These are phyloP conservation scores for Didymodactylos carnosus DNA, from an alignment of 2,888 invertebrate genomes.

Conservation along the genomic window DNA sequence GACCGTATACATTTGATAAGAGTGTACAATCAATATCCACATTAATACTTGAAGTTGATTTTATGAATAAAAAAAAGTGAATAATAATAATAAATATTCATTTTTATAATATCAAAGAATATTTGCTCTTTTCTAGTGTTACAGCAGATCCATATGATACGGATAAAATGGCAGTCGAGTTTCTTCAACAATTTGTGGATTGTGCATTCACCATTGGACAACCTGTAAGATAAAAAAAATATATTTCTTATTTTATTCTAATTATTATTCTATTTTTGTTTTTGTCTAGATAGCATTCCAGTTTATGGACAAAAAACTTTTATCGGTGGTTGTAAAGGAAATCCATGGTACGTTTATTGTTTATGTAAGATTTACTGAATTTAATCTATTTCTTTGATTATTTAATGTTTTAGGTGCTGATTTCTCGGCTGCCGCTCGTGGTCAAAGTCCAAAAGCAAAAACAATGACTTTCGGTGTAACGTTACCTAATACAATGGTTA, in stretches of 20 bases:
- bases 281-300: slow-evolving; percentile 57
- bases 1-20: slow-evolving; percentile 51
- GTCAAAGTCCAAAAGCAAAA: slow-evolving; percentile 5
- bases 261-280: not conserved
- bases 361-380: too few species aligned
- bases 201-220: slow-evolving; percentile 77
- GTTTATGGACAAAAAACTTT: slow-evolving; percentile 66
- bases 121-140: slow-evolving; percentile 39
- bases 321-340: slow-evolving; percentile 61
- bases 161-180: slow-evolving; percentile 84
- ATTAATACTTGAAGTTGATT: slow-evolving; percentile 72
- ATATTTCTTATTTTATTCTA: not conserved
- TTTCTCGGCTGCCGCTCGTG: slow-evolving; percentile 8
- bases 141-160: slow-evolving; percentile 77
- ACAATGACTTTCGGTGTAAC: slow-evolving; percentile 42
- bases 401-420: slow-evolving; percentile 14
- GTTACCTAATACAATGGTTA: slow-evolving; percentile 63
- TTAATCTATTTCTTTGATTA: not conserved
- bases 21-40: slow-evolving; percentile 53
- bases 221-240: slow-evolving; percentile 17
- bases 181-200: slow-evolving; percentile 64
- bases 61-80: slow-evolving; percentile 61
- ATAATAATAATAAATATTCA: not conserved
- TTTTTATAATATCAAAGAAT: not conserved
- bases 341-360: slow-evolving; percentile 52